phyloP scores from a whole-genome alignment of 2,113 vertebrate genomes.

The Diadophis punctatus region DNA sequence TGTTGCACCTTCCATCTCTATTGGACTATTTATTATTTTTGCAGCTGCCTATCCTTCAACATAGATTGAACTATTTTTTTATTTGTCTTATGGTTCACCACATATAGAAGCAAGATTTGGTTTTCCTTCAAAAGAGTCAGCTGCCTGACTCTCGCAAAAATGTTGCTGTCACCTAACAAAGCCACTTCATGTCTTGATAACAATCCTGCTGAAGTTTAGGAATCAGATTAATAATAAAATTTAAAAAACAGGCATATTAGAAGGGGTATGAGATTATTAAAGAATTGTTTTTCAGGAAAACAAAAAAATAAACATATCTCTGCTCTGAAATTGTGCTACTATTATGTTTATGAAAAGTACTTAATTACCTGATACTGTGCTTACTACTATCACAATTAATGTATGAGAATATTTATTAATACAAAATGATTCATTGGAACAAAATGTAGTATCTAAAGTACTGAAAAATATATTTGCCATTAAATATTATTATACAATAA shows the following conservation, averaged over 20 bases:
- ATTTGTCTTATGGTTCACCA: neutral
- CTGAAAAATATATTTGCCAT: slow-evolving; percentile 61
- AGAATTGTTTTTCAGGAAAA: slow-evolving; percentile 2
- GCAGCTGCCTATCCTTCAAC: neutral
- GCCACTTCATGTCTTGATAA: neutral
- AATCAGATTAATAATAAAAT: neutral
- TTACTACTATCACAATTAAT: slow-evolving; percentile 73
- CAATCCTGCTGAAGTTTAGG: neutral
- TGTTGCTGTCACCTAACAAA: neutral
- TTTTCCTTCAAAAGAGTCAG: neutral
- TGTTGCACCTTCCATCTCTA: neutral
- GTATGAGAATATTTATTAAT: slow-evolving; percentile 74
- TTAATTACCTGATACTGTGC: slow-evolving; percentile 78
- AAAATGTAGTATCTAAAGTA: slow-evolving; percentile 64
- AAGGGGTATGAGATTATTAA: neutral
- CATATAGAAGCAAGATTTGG: neutral
- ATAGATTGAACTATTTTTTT: neutral
- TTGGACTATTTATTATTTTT: neutral
- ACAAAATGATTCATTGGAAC: slow-evolving; percentile 73
- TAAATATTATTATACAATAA: slow-evolving; percentile 35
- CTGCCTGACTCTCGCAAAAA: neutral
- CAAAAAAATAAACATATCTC: slow-evolving; percentile 67
- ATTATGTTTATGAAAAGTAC: slow-evolving; percentile 74
- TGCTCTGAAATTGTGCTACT: slow-evolving; percentile 61
- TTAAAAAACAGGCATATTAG: neutral